Percentiles rank a stretch among this genome's conserved stretches.
phyloP scores from a whole-genome alignment of 2,113 vertebrate species.

The Dicerorhinus sumatrensis region DNA sequence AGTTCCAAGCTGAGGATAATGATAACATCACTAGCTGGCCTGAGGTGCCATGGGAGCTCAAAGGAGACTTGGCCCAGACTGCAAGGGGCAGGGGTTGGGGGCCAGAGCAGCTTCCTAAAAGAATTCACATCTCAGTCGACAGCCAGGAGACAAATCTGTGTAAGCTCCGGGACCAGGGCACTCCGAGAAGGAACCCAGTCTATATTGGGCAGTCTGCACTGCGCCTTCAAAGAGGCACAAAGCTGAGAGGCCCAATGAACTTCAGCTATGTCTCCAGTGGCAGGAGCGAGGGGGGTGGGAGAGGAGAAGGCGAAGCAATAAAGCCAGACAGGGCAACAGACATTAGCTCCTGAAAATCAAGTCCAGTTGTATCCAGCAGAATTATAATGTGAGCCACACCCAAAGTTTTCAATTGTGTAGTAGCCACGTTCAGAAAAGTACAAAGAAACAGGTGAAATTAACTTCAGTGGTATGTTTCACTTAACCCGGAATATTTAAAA shows the following conservation, averaged over 20 bases:
- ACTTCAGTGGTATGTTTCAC: background rate
- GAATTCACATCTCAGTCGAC: background rate
- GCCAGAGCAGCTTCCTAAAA: background rate
- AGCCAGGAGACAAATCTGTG: background rate
- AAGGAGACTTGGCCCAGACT: background rate
- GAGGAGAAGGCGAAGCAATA: background rate
- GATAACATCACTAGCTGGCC: too few relatives aligned
- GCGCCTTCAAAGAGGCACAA: background rate
- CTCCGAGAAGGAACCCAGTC: background rate
- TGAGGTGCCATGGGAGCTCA: background rate
- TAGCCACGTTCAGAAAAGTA: background rate
- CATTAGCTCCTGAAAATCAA: background rate
- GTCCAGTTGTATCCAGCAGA: background rate
- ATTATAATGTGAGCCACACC: rapidly evolving
- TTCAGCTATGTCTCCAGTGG: background rate
- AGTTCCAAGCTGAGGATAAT: background rate
- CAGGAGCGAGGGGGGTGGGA: rapidly evolving
- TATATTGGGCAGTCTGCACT: too few relatives aligned
- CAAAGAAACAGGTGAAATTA: background rate
- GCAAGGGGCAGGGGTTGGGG: background rate
- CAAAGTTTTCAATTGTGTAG: background rate
- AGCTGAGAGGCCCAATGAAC: background rate
- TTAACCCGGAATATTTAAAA: background rate
- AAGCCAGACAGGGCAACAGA: background rate
- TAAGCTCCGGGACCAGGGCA: background rate